phyloP scores from a whole-genome alignment of 1,140 invertebrate species.

The Caligus rogercresseyi region DNA sequence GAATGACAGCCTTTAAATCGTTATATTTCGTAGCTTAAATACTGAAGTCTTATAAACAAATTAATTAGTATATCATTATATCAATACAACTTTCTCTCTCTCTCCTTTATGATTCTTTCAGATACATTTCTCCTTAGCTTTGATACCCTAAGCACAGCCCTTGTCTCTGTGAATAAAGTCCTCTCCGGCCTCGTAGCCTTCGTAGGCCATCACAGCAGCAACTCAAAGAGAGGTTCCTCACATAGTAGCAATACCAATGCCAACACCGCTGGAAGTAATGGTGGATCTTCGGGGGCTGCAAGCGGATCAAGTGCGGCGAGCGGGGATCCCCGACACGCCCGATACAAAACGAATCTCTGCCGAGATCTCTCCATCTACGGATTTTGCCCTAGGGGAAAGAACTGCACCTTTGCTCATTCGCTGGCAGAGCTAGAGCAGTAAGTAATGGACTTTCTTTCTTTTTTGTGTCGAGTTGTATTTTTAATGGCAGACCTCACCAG shows the following conservation, averaged over 20 bases:
- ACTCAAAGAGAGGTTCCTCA: conserved; percentile 3
- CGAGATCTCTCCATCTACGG: conserved; percentile 55
- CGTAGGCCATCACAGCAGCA: conserved; percentile 45
- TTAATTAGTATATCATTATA: too few relatives aligned
- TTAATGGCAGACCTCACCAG: background rate
- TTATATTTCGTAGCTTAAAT: too few relatives aligned
- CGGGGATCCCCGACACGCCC: conserved; percentile 44
- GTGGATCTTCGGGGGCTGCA: background rate
- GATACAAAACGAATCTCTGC: conserved; percentile 82
- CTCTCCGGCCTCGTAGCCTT: conserved; percentile 68
- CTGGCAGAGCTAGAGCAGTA: conserved; percentile 73
- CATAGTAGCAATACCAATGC: conserved; percentile 1
- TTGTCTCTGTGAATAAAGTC: conserved; percentile 59
- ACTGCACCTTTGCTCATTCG: conserved; percentile 80
- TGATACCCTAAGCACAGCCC: conserved; percentile 40
- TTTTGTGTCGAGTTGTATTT: background rate
- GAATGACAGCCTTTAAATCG: too few relatives aligned
- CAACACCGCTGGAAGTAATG: background rate
- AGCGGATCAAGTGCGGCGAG: conserved; percentile 19
- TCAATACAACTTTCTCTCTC: background rate
- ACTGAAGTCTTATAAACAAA: too few relatives aligned
- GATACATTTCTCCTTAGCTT: background rate
- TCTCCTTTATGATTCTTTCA: background rate
- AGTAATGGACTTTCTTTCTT: background rate
- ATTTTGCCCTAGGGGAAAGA: conserved; percentile 60